These are phyloP conservation scores for Smutsia gigantea DNA, from an alignment of 2,797 vertebrate genomes.

Conservation along the genomic window DNA sequence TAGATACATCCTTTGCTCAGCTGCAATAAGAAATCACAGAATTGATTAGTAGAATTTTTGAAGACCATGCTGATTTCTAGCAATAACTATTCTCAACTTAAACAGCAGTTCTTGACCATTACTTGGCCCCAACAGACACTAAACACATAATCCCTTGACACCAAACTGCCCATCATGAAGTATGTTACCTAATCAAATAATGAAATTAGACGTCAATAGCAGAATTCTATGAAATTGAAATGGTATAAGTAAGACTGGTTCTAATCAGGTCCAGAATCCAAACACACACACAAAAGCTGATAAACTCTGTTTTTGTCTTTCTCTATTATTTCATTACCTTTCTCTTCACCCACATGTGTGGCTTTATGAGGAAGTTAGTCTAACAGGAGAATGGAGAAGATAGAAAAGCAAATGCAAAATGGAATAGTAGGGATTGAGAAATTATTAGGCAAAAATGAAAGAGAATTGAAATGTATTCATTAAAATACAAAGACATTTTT, in stretches of 20 bases:
- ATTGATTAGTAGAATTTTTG: neutral
- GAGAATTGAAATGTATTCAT: neutral
- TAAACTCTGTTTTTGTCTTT: neutral
- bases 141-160: neutral
- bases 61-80: neutral
- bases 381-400: neutral
- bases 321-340: neutral
- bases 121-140: rapidly evolving
- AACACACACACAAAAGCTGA: neutral
- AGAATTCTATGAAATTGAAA: neutral
- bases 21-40: neutral
- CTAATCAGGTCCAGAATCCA: neutral
- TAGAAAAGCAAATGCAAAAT: neutral
- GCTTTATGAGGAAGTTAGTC: neutral
- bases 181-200: neutral
- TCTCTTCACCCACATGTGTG: neutral
- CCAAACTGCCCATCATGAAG: neutral
- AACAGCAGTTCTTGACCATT: neutral
- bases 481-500: neutral
- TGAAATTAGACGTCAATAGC: neutral
- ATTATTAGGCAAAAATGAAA: neutral
- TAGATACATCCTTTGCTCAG: neutral
- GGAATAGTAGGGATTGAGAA: neutral
- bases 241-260: neutral
- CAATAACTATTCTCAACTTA: neutral